Conservation (phyloP, 2,888 invertebrate genomes). For the Nomada lathburiana region DNA sequence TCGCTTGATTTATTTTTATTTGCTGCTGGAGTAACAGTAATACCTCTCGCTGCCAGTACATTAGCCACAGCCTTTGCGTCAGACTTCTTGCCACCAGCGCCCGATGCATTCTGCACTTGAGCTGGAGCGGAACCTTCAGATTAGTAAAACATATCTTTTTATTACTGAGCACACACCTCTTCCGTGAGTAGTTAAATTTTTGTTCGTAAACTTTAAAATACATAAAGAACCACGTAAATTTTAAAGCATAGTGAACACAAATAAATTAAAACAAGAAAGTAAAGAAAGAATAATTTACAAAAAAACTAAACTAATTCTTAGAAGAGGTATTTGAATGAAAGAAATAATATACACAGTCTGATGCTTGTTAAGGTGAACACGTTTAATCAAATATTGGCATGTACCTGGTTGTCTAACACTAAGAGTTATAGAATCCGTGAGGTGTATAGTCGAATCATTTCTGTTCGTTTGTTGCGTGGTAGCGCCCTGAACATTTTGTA, state of each 20-base stretch:
- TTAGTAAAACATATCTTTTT: constrained; percentile 73
- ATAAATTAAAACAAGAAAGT: not conserved
- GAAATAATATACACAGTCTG: constrained; percentile 17
- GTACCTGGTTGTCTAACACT: constrained; percentile 85
- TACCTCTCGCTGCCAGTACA: constrained; percentile 91
- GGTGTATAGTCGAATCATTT: constrained; percentile 87
- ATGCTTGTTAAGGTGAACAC: not conserved
- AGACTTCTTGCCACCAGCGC: constrained; percentile 85
- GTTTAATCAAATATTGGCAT: constrained; percentile 10
- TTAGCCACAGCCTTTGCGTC: constrained; percentile 92
- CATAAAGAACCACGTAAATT: not conserved
- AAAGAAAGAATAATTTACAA: constrained; percentile 13
- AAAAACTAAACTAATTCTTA: constrained; percentile 53
- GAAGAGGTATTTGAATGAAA: constrained; percentile 62
- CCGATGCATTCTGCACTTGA: constrained; percentile 78
- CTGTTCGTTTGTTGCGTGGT: constrained; percentile 73
- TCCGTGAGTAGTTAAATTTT: constrained; percentile 50
- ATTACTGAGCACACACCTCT: constrained; percentile 70
- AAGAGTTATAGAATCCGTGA: constrained; percentile 90
- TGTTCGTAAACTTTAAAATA: not conserved
- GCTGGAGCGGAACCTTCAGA: constrained; percentile 82
- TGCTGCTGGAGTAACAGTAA: constrained; percentile 90
- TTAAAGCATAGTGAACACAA: not conserved
- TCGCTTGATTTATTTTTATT: constrained; percentile 83
- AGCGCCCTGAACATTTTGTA: constrained; percentile 90